Conservation (phyloP, 92 coral and sea anemone species). For the Phymanthus crucifer region DNA sequence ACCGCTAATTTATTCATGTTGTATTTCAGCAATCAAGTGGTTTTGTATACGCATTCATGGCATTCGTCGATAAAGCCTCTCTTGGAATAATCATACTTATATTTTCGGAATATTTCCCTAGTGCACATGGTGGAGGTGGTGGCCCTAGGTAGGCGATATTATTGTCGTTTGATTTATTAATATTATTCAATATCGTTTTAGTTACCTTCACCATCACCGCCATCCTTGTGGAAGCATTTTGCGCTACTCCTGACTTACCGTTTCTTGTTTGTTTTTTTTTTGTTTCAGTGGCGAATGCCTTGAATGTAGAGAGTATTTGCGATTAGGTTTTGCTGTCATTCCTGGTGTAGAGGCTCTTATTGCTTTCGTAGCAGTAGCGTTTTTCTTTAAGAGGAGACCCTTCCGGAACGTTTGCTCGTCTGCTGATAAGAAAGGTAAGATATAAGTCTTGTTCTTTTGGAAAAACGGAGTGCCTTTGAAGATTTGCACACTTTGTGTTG, state of each 20-base stretch:
- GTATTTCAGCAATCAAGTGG: constrained; percentile 92
- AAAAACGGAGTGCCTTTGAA: not conserved
- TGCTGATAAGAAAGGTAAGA: not conserved
- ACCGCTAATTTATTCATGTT: too few relatives aligned
- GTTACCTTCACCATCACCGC: too few relatives aligned
- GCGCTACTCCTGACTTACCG: too few relatives aligned
- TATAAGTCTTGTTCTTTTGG: too few relatives aligned
- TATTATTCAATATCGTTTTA: too few relatives aligned
- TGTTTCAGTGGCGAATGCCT: constrained; percentile 46
- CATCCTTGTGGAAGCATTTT: too few relatives aligned
- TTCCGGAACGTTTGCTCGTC: constrained; percentile 5
- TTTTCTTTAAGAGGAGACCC: constrained; percentile 55
- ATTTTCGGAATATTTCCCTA: constrained; percentile 76
- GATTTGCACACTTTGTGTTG: too few relatives aligned
- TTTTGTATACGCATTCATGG: constrained; percentile 78
- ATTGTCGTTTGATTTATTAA: too few relatives aligned
- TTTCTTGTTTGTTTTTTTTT: not conserved
- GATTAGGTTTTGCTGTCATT: constrained; percentile 67
- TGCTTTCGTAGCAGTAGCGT: constrained; percentile 71
- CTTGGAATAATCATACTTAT: constrained; percentile 69
- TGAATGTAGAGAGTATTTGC: constrained; percentile 68
- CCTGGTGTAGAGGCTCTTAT: constrained; percentile 87
- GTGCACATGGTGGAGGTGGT: too few relatives aligned
- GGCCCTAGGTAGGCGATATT: too few relatives aligned
- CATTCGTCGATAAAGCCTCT: constrained; percentile 74